phyloP scores from a whole-genome alignment of 2,113 vertebrate species.

The Heptranchias perlo region DNA sequence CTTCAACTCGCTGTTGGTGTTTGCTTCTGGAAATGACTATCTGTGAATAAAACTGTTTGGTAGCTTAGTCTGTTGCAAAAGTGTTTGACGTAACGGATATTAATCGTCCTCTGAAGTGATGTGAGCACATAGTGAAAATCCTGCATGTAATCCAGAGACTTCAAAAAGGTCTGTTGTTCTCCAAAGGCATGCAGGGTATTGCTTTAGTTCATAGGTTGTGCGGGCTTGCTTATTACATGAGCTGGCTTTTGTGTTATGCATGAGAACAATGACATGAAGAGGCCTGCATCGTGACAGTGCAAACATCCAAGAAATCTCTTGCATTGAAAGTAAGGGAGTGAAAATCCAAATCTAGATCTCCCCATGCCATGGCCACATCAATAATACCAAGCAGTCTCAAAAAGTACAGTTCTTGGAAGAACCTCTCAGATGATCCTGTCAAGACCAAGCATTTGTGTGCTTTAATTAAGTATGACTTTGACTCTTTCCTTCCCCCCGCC shows the following conservation, averaged over 20 bases:
- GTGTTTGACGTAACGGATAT: not conserved
- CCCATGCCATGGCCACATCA: no score
- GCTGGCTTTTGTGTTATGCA: not conserved
- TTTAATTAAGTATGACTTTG: no score
- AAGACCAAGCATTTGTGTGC: no score
- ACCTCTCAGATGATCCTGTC: no score
- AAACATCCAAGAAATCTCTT: not conserved
- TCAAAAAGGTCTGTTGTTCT: not conserved
- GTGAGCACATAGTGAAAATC: not conserved
- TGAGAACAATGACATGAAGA: not conserved
- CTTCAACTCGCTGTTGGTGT: not conserved
- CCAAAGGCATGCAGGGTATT: not conserved
- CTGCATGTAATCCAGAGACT: not conserved
- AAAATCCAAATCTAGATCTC: no score
- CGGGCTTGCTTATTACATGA: not conserved
- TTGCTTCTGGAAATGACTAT: not conserved
- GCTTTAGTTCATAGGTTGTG: not conserved
- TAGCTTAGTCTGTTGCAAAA: not conserved
- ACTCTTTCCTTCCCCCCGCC: no score
- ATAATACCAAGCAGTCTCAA: no score
- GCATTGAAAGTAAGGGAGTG: no score
- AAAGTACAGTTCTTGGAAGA: no score
- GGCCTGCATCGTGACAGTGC: not conserved
- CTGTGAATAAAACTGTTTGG: not conserved
- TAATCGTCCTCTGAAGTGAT: not conserved